Evolutionary conservation across 1,140 invertebrate species (phyloP).

Genomic region (Theocolax elegans): DNA sequence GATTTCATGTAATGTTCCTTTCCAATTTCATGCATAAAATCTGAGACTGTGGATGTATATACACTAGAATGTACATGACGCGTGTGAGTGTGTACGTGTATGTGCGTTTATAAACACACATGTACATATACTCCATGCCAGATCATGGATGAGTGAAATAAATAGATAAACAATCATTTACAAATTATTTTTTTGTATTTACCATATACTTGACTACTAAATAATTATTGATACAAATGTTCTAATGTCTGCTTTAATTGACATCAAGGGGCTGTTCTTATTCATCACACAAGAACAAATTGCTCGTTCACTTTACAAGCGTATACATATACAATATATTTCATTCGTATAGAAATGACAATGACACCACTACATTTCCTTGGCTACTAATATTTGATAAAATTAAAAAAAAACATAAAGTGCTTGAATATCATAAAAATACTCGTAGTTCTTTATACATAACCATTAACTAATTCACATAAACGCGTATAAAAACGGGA

Average conservation of each 20-base stretch:
- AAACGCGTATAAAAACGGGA: slow-evolving; percentile 13
- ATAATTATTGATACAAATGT: background rate
- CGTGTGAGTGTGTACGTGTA: no score
- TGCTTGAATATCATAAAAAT: background rate
- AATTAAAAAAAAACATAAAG: background rate
- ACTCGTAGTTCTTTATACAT: background rate
- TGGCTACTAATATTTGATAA: background rate
- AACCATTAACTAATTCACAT: background rate
- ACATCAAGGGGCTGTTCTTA: background rate
- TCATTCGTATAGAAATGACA: background rate
- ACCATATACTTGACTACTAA: background rate
- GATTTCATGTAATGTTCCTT: no score
- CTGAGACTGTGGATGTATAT: no score
- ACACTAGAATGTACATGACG: no score
- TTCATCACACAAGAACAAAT: background rate
- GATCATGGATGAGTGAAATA: slow-evolving; percentile 9
- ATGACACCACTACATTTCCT: background rate
- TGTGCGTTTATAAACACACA: no score
- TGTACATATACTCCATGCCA: background rate
- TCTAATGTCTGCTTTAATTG: background rate
- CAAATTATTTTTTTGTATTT: background rate
- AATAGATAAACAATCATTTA: background rate
- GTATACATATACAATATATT: background rate
- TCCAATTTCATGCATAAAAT: no score
- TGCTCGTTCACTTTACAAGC: no score